Evolutionary conservation across 2,797 vertebrate species (phyloP).

Genomic region (Pseudocheirus occidentalis): DNA sequence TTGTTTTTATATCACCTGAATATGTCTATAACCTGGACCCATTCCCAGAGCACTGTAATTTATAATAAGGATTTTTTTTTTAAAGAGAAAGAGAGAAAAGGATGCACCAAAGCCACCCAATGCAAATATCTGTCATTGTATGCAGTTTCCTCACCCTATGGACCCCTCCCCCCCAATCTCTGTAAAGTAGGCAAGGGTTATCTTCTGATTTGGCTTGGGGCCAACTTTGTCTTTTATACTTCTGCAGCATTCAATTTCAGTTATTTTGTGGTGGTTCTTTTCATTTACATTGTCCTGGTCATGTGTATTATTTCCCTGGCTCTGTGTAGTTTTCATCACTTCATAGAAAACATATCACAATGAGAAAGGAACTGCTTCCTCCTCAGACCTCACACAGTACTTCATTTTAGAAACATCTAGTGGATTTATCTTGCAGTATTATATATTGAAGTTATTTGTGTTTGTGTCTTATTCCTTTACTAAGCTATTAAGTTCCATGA

Average conservation of each 20-base stretch:
- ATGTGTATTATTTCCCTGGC: neutral
- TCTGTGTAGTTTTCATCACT: neutral
- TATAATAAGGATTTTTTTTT: too few relatives aligned
- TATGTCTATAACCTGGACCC: too few relatives aligned
- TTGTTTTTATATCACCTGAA: too few relatives aligned
- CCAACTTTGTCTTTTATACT: neutral
- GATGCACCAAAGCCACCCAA: neutral
- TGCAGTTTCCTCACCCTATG: neutral
- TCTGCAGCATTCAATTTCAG: neutral
- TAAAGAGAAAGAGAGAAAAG: neutral
- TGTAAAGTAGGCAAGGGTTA: neutral
- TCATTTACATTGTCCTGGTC: neutral
- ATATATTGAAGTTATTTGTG: neutral
- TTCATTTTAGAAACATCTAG: neutral
- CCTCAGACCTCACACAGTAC: neutral
- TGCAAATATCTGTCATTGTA: neutral
- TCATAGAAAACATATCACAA: neutral
- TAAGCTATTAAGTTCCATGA: neutral
- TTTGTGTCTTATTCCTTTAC: neutral
- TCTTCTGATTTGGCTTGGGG: neutral
- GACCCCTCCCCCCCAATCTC: neutral
- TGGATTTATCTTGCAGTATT: too few relatives aligned
- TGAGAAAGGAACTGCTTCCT: neutral
- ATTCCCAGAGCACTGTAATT: too few relatives aligned
- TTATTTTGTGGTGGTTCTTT: neutral